Base-by-base conservation (phyloP, 2,113 vertebrate genomes). In the Leucosticte australis region DNA sequence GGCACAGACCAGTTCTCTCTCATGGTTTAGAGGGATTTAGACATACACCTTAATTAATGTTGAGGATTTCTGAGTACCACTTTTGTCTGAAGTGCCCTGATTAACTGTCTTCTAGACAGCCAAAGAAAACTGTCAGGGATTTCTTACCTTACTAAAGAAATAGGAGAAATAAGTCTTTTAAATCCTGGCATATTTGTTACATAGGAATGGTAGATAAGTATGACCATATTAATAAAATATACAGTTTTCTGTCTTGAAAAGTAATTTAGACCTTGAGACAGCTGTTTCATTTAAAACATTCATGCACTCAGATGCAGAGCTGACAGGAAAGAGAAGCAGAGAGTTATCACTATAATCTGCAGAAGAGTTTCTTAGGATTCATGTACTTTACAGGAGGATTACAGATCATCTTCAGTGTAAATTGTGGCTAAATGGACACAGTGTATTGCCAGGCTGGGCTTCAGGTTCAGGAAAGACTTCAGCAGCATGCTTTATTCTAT, bases 251-350 rank as follows among this genome's bases (percentile, higher is more conserved):
- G 39, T 55, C 65, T 89, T 92, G 87, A 89, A 91, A 94, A 96
- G 69, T 85, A 55, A 73, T 92, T 94, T 65, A 57, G 64, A 52
- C 35, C 42, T 94, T 47, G 37, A 64, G 91, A 82, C 65, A 87
- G 62, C 60, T 89, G 46, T 89, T 95, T 92, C 10, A 60, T 92
- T 89, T 87, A 82, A 91, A 95, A 53, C 9, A 21, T 35, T 50
- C 20, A 42, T 33, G 16, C 11, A 28, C 7, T 79, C 20, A 46
- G n/a, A 60, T 65, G 55, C 50, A 71, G 65, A 79, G 68, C 56
- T 73, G 69, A 62, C 41, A 89, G 57, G n/a, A 82, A 89, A 81
- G 41, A 90, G 39, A 55, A 78, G 28, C 2, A 73, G 65, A 69
- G 30, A 71, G 42, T 75, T 89, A 75, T 82, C 62, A 41, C 44